Base-by-base conservation (phyloP, 2,113 vertebrate species). In the Daboia siamensis region DNA sequence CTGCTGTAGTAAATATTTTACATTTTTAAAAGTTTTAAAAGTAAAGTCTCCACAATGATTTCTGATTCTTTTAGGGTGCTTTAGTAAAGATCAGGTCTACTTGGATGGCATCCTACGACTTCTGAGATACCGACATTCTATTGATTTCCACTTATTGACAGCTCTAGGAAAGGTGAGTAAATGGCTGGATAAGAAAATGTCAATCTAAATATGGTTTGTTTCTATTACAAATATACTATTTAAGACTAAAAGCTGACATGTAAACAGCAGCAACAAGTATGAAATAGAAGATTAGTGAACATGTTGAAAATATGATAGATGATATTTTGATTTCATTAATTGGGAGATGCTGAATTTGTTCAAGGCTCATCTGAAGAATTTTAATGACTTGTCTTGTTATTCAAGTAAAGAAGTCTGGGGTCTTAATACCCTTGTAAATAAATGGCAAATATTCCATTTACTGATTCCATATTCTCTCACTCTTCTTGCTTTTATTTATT, bases 31-130 rank as follows among this genome's bases (percentile, higher is more conserved):
- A 86, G 21, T 48, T 59, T 55, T 26, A 26, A 85, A 86, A 90
- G 21, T 61, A 74, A 1, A 46, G 24, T 55, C 33, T 21, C 44
- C 21, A 52, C 21, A 21, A 33, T 59, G 1, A 89, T 48, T 48
- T 46, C 10, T 39, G n/a, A 61, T 61, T 95, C 64, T 92, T 95
- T 51, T 94, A 99, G 99, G 99, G 3, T 99, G 99, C 95, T 99
- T 99, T 97, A 99, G 98, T 96, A 99, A 99, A 97, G 99, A 99
- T 96, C 99, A 99, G 94, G 99, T 99, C 3, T 99, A 99, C 93
- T 94, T 99, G 95, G 99, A 99, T 33, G 99, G 99, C 51, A 98
- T 99, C 95, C 97, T 99, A 93, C 98, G 97, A 95, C 98, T 99
- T 94, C 97, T 99, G 33, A 98, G 99, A 61, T 97, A 98, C 94